A percentile compares a stretch with the other conserved stretches of the same genome.
These are phyloP conservation scores for Coracias cyanogaster DNA, from an alignment of 2,797 vertebrate genomes.

Conservation along the genomic window DNA sequence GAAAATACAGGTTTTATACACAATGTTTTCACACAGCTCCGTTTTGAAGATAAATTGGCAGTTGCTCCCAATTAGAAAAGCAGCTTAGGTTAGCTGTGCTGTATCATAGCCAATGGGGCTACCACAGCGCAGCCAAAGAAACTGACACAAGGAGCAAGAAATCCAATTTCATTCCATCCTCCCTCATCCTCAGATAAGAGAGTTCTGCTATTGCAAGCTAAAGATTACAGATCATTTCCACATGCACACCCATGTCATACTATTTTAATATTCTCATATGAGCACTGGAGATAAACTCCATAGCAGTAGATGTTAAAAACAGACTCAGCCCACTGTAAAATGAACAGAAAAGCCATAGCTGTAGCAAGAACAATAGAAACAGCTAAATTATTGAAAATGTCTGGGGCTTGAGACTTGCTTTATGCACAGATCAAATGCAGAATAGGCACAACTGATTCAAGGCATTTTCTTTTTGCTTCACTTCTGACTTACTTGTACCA, in stretches of 20 bases:
- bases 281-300: slow-evolving; percentile 26
- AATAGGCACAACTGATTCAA: rapidly evolving
- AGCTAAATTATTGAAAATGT: not conserved
- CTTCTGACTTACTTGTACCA: not conserved
- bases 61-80: slow-evolving; percentile 26
- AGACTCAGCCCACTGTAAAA: not conserved
- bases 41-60: not conserved
- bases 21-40: not conserved
- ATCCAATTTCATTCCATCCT: slow-evolving; percentile 54
- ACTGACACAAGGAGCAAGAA: not conserved
- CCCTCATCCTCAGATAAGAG: slow-evolving; percentile 12
- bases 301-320: not conserved
- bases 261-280: slow-evolving; percentile 36
- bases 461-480: not conserved
- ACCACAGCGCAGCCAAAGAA: slow-evolving; percentile 13
- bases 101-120: not conserved
- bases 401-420: not conserved
- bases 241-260: not conserved
- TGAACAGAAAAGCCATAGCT: not conserved
- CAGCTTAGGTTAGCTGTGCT: slow-evolving; percentile 27
- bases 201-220: slow-evolving; percentile 29
- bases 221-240: slow-evolving; percentile 57
- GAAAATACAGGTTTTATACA: not conserved
- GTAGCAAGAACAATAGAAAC: not conserved
- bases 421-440: not conserved